Conservation (phyloP, 2,797 vertebrate species). For the Lepus townsendii region DNA sequence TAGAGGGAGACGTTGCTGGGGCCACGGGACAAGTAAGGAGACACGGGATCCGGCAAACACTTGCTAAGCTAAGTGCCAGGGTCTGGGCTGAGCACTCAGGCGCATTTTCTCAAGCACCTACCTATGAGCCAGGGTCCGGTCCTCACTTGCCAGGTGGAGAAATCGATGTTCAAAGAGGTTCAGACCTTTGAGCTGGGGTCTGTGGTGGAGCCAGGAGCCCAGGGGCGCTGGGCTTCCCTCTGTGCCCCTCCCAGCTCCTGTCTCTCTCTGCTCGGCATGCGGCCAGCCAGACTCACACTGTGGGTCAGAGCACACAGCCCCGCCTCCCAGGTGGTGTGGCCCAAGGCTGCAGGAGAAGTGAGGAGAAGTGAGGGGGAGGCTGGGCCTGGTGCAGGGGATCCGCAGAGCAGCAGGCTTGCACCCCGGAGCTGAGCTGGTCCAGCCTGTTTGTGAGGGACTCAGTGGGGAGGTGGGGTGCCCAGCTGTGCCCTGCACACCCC, state of each 20-base stretch:
- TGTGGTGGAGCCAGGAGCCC: neutral
- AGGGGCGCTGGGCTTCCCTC: neutral
- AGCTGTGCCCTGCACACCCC: no score
- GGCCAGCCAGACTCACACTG: neutral
- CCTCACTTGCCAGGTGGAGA: neutral
- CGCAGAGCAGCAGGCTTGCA: neutral
- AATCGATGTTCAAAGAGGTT: neutral
- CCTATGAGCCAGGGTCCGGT: neutral
- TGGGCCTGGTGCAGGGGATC: no score
- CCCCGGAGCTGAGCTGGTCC: no score
- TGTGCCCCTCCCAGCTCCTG: no score
- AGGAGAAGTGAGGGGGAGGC: neutral
- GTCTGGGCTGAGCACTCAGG: rapidly evolving
- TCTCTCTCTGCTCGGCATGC: no score
- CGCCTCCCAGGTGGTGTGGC: neutral
- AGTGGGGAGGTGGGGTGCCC: no score
- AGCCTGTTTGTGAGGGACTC: no score
- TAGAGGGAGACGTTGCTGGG: no score
- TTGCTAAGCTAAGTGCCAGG: neutral
- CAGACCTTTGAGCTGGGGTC: neutral
- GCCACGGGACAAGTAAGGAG: neutral
- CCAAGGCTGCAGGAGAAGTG: neutral
- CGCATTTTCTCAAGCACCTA: rapidly evolving
- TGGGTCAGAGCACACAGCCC: rapidly evolving
- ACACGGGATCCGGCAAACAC: neutral